Evolutionary conservation across 2,888 invertebrate species (phyloP).

Genomic region (Dolichopus griseipennis): DNA sequence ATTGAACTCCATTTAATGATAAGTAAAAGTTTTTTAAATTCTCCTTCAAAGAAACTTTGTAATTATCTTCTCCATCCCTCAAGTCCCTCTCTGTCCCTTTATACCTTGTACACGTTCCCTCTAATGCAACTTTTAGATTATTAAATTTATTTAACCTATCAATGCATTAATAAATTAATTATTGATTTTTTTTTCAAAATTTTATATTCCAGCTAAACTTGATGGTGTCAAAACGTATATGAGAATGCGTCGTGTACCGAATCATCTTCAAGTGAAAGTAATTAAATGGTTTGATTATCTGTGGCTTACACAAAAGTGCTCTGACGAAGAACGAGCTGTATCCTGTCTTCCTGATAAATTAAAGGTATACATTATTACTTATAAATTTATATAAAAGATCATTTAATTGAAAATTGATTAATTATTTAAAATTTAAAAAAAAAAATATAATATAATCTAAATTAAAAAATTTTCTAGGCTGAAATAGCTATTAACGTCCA

Average conservation of each 20-base stretch:
- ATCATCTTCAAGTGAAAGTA: slow-evolving; percentile 90
- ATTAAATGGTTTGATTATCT: slow-evolving; percentile 99
- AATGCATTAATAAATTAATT: no score
- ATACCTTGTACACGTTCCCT: no score
- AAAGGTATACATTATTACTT: slow-evolving; percentile 49
- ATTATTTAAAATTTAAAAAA: no score
- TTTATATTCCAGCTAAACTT: slow-evolving; percentile 62
- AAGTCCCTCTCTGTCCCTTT: no score
- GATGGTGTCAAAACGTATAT: slow-evolving; percentile 98
- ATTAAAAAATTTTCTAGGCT: slow-evolving; percentile 48
- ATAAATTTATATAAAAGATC: no score
- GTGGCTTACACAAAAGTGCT: slow-evolving; percentile 97
- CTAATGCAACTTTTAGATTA: no score
- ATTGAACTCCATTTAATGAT: no score
- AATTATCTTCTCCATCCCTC: no score
- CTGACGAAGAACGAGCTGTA: slow-evolving; percentile 92
- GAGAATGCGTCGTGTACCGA: slow-evolving; percentile 92
- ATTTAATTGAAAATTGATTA: no score
- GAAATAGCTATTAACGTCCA: slow-evolving; percentile 99
- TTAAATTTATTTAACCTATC: no score
- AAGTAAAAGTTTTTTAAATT: no score
- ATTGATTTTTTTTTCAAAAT: not conserved
- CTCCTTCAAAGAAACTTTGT: no score
- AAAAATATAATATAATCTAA: not conserved
- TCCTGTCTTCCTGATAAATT: slow-evolving; percentile 94